phyloP scores from a whole-genome alignment of 2,888 invertebrate species.

The Orchesellides sinensis region DNA sequence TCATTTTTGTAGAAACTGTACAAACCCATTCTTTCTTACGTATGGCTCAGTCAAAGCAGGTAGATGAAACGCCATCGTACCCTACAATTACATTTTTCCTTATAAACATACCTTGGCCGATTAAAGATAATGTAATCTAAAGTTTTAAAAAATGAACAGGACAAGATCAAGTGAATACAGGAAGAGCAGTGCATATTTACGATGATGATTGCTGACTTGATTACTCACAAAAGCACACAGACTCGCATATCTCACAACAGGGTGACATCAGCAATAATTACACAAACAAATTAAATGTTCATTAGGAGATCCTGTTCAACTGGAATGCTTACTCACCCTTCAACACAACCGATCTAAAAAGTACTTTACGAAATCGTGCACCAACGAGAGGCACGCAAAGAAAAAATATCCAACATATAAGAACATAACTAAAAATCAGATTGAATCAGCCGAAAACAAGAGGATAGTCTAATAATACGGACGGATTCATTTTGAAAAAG shows the following conservation, averaged over 20 bases:
- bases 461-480: no score
- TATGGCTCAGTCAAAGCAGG: background rate
- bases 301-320: conserved; percentile 49
- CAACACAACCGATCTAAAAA: conserved; percentile 18
- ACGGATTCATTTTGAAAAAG: no score
- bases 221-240: conserved; percentile 1
- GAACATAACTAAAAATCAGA: no score
- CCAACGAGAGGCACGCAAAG: conserved; percentile 1
- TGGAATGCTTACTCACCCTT: conserved; percentile 34
- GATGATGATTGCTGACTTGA: conserved; percentile 9
- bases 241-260: conserved; percentile 28
- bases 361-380: conserved; percentile 19
- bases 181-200: conserved; percentile 1
- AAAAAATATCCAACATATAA: no score
- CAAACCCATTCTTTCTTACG: conserved; percentile 19
- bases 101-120: no score
- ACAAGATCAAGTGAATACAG: conserved; percentile 3
- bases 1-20: conserved; percentile 2
- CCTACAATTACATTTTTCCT: conserved; percentile 14
- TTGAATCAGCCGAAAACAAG: no score
- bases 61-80: conserved; percentile 6
- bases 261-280: conserved; percentile 69
- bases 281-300: conserved; percentile 66
- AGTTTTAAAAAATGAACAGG: background rate
- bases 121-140: background rate